Evolutionary conservation across 1,140 invertebrate genomes (phyloP).

Genomic region (Lasaia peninsularis): DNA sequence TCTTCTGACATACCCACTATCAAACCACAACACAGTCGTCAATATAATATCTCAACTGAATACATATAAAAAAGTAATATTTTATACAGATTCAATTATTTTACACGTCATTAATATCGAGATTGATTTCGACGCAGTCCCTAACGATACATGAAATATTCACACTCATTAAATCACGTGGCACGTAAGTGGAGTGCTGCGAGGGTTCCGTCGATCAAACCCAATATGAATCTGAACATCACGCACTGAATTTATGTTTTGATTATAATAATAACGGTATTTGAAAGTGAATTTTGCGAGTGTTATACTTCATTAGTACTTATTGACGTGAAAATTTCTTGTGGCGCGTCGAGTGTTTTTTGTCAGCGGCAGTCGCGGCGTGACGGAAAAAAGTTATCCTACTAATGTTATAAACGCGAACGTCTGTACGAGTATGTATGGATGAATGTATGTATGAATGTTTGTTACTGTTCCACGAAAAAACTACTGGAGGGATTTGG

Average conservation of each 20-base stretch:
- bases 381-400: too few species aligned
- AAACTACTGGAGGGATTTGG: too few species aligned
- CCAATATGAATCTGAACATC: constrained; percentile 28
- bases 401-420: too few species aligned
- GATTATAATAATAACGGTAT: background rate
- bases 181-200: constrained; percentile 47
- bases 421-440: too few species aligned
- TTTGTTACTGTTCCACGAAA: too few species aligned
- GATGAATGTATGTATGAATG: too few species aligned
- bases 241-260: background rate
- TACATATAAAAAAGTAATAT: constrained; percentile 17
- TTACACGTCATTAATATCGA: constrained; percentile 68
- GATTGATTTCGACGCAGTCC: constrained; percentile 64
- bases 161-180: constrained; percentile 64
- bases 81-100: constrained; percentile 55
- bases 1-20: too few species aligned
- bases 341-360: too few species aligned
- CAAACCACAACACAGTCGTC: background rate
- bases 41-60: background rate
- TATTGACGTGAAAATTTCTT: background rate
- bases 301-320: background rate
- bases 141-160: constrained; percentile 70
- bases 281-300: background rate
- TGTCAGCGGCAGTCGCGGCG: too few species aligned
- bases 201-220: constrained; percentile 54